Evolutionary conservation across 2,888 invertebrate species (phyloP).

Genomic region (Siphlonurus alternatus): DNA sequence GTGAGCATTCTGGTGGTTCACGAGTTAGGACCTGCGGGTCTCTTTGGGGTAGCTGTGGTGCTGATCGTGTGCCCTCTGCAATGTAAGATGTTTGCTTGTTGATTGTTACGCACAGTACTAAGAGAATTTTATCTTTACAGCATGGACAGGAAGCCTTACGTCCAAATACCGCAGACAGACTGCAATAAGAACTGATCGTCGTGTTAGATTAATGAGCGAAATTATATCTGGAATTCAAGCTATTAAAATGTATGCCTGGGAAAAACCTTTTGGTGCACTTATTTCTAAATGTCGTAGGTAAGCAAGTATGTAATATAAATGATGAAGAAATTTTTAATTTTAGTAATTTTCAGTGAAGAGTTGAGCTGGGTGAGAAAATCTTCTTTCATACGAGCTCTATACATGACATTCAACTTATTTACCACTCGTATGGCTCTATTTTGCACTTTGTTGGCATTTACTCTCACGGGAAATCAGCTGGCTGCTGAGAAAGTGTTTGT

Average conservation of each 20-base stretch:
- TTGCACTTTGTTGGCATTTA: conserved; percentile 14
- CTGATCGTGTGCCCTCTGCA: conserved; percentile 16
- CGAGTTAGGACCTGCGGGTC: conserved; percentile 22
- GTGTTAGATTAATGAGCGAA: conserved; percentile 81
- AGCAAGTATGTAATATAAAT: conserved; percentile 20
- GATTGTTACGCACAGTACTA: neutral
- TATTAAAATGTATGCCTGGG: conserved; percentile 96
- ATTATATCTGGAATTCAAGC: conserved; percentile 53
- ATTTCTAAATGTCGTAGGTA: conserved; percentile 56
- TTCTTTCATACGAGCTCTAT: conserved; percentile 25
- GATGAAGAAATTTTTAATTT: neutral
- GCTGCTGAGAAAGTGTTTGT: conserved; percentile 34
- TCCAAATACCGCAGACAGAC: conserved; percentile 27
- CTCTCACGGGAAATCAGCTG: conserved; percentile 13
- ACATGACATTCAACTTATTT: conserved; percentile 29
- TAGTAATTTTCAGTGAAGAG: conserved; percentile 27
- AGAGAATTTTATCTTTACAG: no score
- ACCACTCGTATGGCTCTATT: conserved; percentile 21
- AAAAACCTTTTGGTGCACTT: conserved; percentile 73
- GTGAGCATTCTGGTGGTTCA: conserved; percentile 27
- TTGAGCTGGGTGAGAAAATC: conserved; percentile 22
- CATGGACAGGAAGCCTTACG: conserved; percentile 25
- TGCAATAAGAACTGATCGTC: conserved; percentile 63
- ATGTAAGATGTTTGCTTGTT: conserved; percentile 1
- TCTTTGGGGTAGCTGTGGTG: conserved; percentile 31